Base-by-base conservation (phyloP, 2,888 invertebrate species). In the Flexamia atlantica region DNA sequence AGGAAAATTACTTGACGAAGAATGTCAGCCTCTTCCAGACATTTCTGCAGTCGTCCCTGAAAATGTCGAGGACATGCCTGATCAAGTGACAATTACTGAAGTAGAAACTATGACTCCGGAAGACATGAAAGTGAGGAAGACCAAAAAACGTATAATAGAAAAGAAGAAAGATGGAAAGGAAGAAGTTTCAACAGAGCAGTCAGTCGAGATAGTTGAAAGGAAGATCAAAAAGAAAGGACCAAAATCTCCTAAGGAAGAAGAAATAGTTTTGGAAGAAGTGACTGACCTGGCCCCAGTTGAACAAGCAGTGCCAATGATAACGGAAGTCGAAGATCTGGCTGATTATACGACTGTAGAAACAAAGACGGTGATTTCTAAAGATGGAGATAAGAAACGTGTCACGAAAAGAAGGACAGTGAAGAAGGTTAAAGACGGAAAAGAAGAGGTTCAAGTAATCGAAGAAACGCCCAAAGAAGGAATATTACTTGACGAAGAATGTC, bases 271-370 rank as follows among this genome's bases (percentile, higher is more conserved):
- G 81, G 85, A 60, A 17, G 76, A 76, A 46, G 46, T 46, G 12
- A 4, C 50, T 28, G 46, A 42, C 28, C 7, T 76, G n/a, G 17
- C 25, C 10, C 42, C 76, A 50, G 40, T 46, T 46, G 76, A 76
- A 40, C 23, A 64, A 72, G 50, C 25, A 23, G 32, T 70, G 32
- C 57, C 64, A 70, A 46, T 60, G 42, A n/a, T 64, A 57, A 25
- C 57, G 88, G 89, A 89, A 87, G 89, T 89, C 88, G 92, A 92
- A 88, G 92, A 91, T 89, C 89, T 91, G 40, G 85, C 90, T 86
- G 91, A 91, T 7, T 90, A 91, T 89, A 89, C 83, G 10, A 83
- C 88, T 20, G 86, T 88, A 84, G 86, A 88, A 85, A 84, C 88
- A n/a, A 32, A 85, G 83, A 82, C 87, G 84, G 28, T 85, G 84